Conservation (phyloP, 1,140 invertebrate species). For the Coelopa frigida region DNA sequence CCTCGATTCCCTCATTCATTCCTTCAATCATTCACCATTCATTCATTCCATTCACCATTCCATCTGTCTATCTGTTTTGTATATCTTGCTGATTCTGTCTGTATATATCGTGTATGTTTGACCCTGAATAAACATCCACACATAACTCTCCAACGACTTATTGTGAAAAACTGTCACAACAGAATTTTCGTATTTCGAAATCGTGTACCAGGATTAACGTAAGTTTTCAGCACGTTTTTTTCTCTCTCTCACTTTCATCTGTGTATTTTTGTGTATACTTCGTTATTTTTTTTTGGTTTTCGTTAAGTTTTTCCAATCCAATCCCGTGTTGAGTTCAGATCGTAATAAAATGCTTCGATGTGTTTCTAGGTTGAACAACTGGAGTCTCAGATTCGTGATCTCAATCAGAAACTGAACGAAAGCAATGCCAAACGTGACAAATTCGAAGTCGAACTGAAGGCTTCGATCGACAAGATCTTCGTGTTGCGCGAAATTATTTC, state of each 20-base stretch:
- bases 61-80: too few species aligned
- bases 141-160: too few species aligned
- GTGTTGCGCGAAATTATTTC: conserved; percentile 66
- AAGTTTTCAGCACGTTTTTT: not conserved
- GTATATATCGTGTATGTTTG: too few species aligned
- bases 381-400: conserved; percentile 61
- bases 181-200: too few species aligned
- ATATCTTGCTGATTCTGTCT: too few species aligned
- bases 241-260: not conserved
- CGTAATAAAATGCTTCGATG: too few species aligned
- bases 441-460: conserved; percentile 59
- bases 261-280: not conserved
- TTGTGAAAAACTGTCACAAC: too few species aligned
- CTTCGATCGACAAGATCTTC: conserved; percentile 62
- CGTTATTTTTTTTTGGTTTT: not conserved
- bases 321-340: not conserved
- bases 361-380: conserved; percentile 44
- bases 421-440: conserved; percentile 52
- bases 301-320: not conserved
- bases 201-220: too few species aligned
- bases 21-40: too few species aligned
- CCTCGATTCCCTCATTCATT: too few species aligned
- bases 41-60: too few species aligned
- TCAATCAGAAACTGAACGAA: conserved; percentile 54
- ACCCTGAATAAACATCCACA: too few species aligned